Evolutionary conservation across 1,140 invertebrate species (phyloP), one percentile per base, ranked within the genome.

Genomic region (Ceratitis capitata): DNA sequence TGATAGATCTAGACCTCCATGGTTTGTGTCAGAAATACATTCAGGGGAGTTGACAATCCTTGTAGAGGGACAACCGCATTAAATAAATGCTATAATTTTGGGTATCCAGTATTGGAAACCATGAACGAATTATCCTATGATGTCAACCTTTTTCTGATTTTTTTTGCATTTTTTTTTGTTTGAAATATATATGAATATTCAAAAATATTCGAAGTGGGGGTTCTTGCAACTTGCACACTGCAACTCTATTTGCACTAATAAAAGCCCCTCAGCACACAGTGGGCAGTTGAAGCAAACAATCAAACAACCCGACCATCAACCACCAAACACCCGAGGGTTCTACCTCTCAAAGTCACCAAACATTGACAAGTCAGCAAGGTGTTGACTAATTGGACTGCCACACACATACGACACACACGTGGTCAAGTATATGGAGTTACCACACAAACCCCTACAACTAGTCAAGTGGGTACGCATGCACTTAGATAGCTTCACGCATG

Each of bases 331-430:
- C 26, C 39, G 39, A 78, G n/a, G 69, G 19, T 56, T n/a, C 69
- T 19, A 32, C 61, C 5, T 4, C 61, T 39, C 61, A 64, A 26
- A 64, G 16, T 2, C 61, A 32, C 16, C 3, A 7, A 5, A n/a
- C 9, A 39, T 45, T 3, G 69, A 42, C 32, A 19, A 45, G 35
- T 45, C 39, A 39, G 69, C 14, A 78, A 78, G 69, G 69, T 78
- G 69, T 78, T 78, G 42, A 16, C 69, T 78, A 78, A 78, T 78
- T 78, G 69, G 39, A 78, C 19, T 78, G 69, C n/a, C 39, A 45
- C 69, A 78, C 19, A 78, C 39, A 78, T 39, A 78, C 61, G 6
- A 56, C 61, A 7, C 61, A 64, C 61, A 35, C 32, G n/a, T n/a
- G 35, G 19, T 12, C 69, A 23, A 6, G 9, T n/a, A n/a, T n/a